Evolutionary conservation across 2,113 vertebrate genomes (phyloP), one percentile per base, ranked within the genome.

Genomic region (Ctenodactylus gundi): DNA sequence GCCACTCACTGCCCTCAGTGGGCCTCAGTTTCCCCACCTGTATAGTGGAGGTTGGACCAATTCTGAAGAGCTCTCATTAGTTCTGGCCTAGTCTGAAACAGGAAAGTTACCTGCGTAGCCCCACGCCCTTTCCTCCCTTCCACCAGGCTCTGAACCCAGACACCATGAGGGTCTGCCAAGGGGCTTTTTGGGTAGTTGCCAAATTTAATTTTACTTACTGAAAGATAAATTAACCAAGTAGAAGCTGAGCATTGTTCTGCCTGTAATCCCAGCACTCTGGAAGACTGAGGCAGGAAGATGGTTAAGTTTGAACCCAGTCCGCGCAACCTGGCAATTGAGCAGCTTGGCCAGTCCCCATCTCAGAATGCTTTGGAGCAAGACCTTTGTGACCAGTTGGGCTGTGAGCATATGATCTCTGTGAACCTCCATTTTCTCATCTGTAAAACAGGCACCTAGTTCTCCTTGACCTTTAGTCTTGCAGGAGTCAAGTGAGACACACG

Each of bases 191-290:
- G 39, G 20, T 73, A 18, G 83, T 70, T 93, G 44, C 49, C 70
- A 51, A 57, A 73, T 27, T 96, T 87, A 21, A 73, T 20, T n/a
- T 65, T 73, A 83, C 62, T 78, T 80, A 78, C 53, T 4, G 31
- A 82, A 55, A n/a, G 68, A 72, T 23, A 85, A 86, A 67, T 44
- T 55, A 68, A 46, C 90, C n/a, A n/a, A n/a, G n/a, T n/a, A n/a
- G n/a, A n/a, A n/a, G n/a, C n/a, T n/a, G n/a, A n/a, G n/a, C n/a
- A n/a, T n/a, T n/a, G n/a, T n/a, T n/a, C n/a, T n/a, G n/a, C n/a
- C n/a, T n/a, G n/a, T n/a, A n/a, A n/a, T n/a, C n/a, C n/a, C n/a
- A n/a, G n/a, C n/a, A n/a, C n/a, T n/a, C n/a, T n/a, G n/a, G n/a
- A n/a, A n/a, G n/a, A n/a, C n/a, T n/a, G n/a, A n/a, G n/a, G n/a